Percentiles rank a stretch among this genome's conserved stretches.
phyloP scores from a whole-genome alignment of 2,888 invertebrate genomes.

The Mystacides longicornis region DNA sequence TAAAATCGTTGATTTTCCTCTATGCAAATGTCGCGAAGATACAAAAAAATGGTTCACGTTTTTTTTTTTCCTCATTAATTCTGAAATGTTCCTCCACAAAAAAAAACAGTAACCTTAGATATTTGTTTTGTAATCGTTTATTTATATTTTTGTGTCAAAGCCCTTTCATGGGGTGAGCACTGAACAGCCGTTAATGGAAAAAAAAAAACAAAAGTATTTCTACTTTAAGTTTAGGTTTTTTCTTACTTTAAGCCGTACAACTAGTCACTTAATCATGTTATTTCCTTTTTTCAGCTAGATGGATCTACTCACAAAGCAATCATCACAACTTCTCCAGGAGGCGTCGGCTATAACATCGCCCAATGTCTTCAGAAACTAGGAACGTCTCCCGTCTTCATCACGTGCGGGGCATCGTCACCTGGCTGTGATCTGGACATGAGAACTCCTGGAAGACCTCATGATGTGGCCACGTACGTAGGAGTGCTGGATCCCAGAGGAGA shows the following conservation, averaged over 20 bases:
- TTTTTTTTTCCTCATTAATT: no score
- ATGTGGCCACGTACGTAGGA: constrained; percentile 52
- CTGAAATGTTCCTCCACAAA: no score
- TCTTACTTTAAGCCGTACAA: neutral
- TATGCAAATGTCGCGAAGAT: no score
- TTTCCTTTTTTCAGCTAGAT: constrained; percentile 50
- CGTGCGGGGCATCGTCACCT: constrained; percentile 35
- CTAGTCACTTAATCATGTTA: neutral
- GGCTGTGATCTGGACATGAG: constrained; percentile 25
- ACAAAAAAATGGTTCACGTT: no score
- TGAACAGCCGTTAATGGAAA: no score
- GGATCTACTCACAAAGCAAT: constrained; percentile 69
- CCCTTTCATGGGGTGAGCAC: no score
- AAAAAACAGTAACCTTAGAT: no score
- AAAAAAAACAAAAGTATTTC: neutral
- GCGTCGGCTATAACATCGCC: constrained; percentile 89
- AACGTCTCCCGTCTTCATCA: constrained; percentile 57
- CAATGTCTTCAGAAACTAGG: constrained; percentile 75
- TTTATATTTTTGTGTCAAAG: no score
- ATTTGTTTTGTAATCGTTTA: no score
- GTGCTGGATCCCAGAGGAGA: constrained; percentile 70
- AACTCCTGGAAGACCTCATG: constrained; percentile 61
- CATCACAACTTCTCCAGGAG: constrained; percentile 66
- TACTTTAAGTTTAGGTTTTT: no score
- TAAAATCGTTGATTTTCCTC: no score